These are phyloP conservation scores for Lepidurus packardi DNA, from an alignment of 1,140 invertebrate genomes.

Conservation along the genomic window DNA sequence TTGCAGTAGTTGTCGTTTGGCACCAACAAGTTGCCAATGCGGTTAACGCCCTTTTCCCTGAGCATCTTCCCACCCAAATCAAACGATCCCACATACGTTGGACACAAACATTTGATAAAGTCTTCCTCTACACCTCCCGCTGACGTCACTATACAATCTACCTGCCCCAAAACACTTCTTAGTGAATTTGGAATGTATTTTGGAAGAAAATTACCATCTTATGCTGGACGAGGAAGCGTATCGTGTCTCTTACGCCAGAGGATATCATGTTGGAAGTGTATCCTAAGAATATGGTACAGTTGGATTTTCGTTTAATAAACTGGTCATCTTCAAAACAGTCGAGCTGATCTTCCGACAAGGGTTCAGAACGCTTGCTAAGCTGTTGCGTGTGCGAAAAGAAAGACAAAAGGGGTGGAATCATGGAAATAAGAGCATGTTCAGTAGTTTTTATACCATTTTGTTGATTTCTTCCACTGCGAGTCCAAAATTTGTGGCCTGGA, in stretches of 20 bases:
- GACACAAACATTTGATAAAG: constrained; percentile 95
- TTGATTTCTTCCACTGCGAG: constrained; percentile 84
- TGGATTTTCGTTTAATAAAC: constrained; percentile 67
- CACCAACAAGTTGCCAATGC: constrained; percentile 95
- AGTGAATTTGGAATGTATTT: neutral
- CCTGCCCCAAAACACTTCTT: constrained; percentile 44
- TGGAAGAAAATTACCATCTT: constrained; percentile 55
- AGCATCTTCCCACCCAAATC: constrained; percentile 69
- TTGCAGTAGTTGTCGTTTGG: constrained; percentile 98
- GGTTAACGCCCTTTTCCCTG: constrained; percentile 84
- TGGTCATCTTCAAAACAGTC: constrained; percentile 67
- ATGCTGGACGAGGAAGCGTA: constrained; percentile 83
- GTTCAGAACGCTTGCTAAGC: constrained; percentile 55
- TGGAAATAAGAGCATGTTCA: neutral
- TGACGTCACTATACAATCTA: constrained; percentile 95
- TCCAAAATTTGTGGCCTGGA: constrained; percentile 95
- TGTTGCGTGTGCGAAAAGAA: constrained; percentile 35
- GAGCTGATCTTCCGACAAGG: constrained; percentile 57
- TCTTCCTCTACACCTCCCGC: constrained; percentile 99
- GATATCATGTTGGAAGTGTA: constrained; percentile 98
- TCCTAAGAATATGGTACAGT: constrained; percentile 95
- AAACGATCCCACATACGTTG: constrained; percentile 90
- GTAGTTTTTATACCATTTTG: constrained; percentile 64
- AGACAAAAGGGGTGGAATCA: constrained; percentile 29
- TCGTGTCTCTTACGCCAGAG: constrained; percentile 84